These are phyloP conservation scores for Pyrgus malvae DNA, from an alignment of 2,888 invertebrate genomes.

Conservation along the genomic window DNA sequence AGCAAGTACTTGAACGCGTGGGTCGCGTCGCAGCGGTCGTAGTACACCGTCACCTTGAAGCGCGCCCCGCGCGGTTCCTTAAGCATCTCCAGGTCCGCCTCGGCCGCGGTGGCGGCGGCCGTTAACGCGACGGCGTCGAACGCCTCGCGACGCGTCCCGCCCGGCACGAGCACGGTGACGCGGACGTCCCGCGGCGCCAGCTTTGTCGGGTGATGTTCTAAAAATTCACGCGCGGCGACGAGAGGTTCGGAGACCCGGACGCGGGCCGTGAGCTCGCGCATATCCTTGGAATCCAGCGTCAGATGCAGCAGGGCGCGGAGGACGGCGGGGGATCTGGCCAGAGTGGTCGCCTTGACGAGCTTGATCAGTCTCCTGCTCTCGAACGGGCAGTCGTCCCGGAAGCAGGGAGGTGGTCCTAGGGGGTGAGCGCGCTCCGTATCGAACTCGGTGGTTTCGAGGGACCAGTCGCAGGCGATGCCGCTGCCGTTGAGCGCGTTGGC, in stretches of 20 bases:
- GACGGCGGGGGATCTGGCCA: constrained; percentile 52
- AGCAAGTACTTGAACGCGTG: constrained; percentile 58
- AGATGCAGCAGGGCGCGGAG: constrained; percentile 50
- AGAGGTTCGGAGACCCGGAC: constrained; percentile 37
- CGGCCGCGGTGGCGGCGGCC: constrained; percentile 60
- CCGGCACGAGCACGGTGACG: constrained; percentile 49
- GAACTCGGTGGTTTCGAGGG: constrained; percentile 35
- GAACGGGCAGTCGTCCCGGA: constrained; percentile 50
- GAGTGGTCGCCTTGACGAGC: constrained; percentile 51
- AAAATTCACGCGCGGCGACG: constrained; percentile 41
- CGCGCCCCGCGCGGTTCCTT: constrained; percentile 27
- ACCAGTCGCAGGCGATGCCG: constrained; percentile 50
- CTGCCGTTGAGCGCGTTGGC: constrained; percentile 21
- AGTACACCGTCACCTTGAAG: constrained; percentile 56
- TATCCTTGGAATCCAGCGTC: constrained; percentile 41
- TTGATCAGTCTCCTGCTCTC: constrained; percentile 62
- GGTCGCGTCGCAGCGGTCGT: constrained; percentile 59
- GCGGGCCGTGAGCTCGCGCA: constrained; percentile 40
- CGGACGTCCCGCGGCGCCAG: constrained; percentile 46
- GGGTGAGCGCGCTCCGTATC: constrained; percentile 25
- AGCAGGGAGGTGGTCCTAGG: constrained; percentile 60
- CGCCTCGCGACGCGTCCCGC: constrained; percentile 43
- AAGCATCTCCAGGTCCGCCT: constrained; percentile 41
- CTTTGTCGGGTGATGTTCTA: constrained; percentile 40
- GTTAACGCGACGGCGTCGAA: constrained; percentile 47